These are phyloP conservation scores for Dicerorhinus sumatrensis DNA, from an alignment of 2,113 vertebrate genomes.

Conservation along the genomic window DNA sequence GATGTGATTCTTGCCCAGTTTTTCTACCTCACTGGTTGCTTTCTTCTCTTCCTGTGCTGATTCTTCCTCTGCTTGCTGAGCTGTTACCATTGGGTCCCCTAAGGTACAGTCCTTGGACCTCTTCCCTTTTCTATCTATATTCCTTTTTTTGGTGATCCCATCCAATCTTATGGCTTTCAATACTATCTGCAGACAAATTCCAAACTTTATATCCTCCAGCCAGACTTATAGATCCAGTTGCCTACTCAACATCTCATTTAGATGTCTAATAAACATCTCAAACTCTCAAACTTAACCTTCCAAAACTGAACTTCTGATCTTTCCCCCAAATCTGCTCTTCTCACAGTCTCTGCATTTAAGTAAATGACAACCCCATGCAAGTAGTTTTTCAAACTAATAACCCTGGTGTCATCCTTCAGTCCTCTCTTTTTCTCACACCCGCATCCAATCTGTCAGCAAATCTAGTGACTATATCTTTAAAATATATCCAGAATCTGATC, in stretches of 20 bases:
- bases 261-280: neutral
- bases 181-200: conserved; percentile 13
- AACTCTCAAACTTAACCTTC: neutral
- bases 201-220: neutral
- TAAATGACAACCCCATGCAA: neutral
- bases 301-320: neutral
- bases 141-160: conserved; percentile 11
- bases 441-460: neutral
- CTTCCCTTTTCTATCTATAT: neutral
- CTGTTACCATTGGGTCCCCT: neutral
- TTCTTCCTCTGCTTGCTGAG: neutral
- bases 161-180: neutral
- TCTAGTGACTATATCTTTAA: neutral
- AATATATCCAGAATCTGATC: neutral
- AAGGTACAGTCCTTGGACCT: neutral
- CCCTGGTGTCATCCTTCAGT: neutral
- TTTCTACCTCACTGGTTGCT: neutral
- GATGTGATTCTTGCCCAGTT: neutral
- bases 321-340: neutral
- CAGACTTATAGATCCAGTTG: neutral
- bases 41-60: neutral
- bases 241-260: neutral
- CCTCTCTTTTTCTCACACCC: neutral
- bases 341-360: neutral
- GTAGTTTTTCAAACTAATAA: neutral